Evolutionary conservation across 2,113 vertebrate species (phyloP).

Genomic region (Cavia aperea): DNA sequence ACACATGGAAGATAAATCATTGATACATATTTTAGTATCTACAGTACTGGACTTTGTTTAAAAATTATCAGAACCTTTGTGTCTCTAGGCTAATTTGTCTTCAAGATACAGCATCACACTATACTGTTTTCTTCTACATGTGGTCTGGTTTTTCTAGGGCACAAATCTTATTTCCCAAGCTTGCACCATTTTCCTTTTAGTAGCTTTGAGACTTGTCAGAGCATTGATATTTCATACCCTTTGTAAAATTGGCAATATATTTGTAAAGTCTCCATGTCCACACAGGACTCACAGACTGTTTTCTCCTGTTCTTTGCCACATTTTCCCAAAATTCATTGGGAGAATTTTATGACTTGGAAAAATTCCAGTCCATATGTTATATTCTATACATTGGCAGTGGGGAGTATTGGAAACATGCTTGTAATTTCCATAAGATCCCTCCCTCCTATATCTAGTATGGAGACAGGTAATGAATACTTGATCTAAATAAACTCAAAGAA

Average conservation of each 20-base stretch:
- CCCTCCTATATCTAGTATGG: neutral
- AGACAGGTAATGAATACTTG: neutral
- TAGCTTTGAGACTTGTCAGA: neutral
- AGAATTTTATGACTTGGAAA: slow-evolving; percentile 13
- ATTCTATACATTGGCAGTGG: neutral
- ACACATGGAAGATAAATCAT: neutral
- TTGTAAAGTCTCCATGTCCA: neutral
- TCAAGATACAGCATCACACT: neutral
- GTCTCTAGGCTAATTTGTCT: neutral
- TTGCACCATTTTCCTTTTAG: neutral
- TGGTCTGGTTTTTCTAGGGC: slow-evolving; percentile 10
- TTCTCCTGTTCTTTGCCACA: neutral
- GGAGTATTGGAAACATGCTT: neutral
- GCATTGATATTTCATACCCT: neutral
- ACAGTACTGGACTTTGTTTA: neutral
- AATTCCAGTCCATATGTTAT: neutral
- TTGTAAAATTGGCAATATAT: neutral
- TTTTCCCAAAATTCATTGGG: neutral
- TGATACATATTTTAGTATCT: neutral
- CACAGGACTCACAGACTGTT: neutral
- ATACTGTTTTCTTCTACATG: neutral
- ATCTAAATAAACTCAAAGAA: neutral
- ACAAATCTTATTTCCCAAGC: neutral
- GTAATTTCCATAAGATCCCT: neutral
- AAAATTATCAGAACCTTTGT: neutral